Evolutionary conservation across 2,113 vertebrate species (phyloP), one percentile per base, ranked within the genome.

Genomic region (Sorex araneus): DNA sequence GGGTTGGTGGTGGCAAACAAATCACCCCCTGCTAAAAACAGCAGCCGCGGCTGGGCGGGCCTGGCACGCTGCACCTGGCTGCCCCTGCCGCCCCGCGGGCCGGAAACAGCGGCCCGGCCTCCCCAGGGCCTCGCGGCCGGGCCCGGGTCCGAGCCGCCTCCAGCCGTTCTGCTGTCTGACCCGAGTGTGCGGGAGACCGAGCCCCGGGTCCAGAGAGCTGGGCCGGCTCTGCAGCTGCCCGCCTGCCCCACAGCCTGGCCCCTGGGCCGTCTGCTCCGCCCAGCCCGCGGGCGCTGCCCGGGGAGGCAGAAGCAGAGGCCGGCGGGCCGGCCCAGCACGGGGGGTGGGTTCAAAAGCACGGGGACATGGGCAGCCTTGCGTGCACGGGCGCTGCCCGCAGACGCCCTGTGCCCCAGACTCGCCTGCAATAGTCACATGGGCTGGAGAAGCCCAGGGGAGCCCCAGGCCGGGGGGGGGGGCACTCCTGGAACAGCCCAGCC

Each of bases 11-110:
- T 16, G 2, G 21, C 84, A n/a, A 67, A 74, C 74, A 57, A 57
- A 43, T 15, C 9, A 64, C 45, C 8, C n/a, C 4, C 8, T 23
- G 4, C 32, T 66, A 66, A 16, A 88, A 40, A 83, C 73, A 18
- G 70, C 16, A 11, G 43, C 71, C 79, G 27, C 63, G 64, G 23
- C 40, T 54, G n/a, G 34, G 18, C 57, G 76, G 84, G 36, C 15
- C 36, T 64, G 76, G 47, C 47, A 6, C 30, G 91, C 94, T 91
- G 70, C 67, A 63, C 66, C 34, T 87, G n/a, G 45, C 78, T 84
- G 89, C 78, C 12, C 66, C 43, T 36, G 63, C 43, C 67, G 28
- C 0, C 69, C 43, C 67, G 28, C 0, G 71, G 93, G 90, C 28
- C 15, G 57, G 4, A 60, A 34, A 28, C 34, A 40, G 15, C 23